Base-by-base conservation (phyloP, 2,113 vertebrate genomes). In the Chaetodon trifascialis region DNA sequence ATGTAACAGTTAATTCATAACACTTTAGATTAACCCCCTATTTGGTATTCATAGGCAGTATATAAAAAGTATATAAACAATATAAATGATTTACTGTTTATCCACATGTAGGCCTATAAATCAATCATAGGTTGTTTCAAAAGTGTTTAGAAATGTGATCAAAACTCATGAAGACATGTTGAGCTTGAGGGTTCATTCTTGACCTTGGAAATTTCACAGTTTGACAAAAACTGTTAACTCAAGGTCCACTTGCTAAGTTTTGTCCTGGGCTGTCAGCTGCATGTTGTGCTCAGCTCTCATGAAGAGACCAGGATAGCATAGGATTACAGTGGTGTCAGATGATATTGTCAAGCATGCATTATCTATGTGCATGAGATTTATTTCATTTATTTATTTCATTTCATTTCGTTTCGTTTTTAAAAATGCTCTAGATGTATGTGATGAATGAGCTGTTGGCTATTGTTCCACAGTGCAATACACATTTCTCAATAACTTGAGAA, bases 321-420 rank as follows among this genome's bases (percentile, higher is more conserved):
- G n/a, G 52, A 55, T 40, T 40, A 49, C 47, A 49, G 15, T 49
- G 47, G 14, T 2, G 46, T 55, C 11, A 11, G 2, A 56, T 25
- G 23, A 25, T 12, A 40, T 40, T n/a, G 7, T 40, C 4, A 40
- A 40, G 38, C 38, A 40, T 4, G n/a, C n/a, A n/a, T n/a, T n/a
- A n/a, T n/a, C n/a, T n/a, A n/a, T n/a, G n/a, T n/a, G n/a, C n/a
- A n/a, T n/a, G n/a, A n/a, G n/a, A n/a, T n/a, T n/a, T n/a, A n/a
- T n/a, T n/a, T n/a, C n/a, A n/a, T n/a, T n/a, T n/a, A n/a, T n/a
- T n/a, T n/a, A n/a, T n/a, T n/a, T n/a, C n/a, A n/a, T n/a, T n/a
- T n/a, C n/a, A n/a, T n/a, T n/a, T n/a, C n/a, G 38, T 52, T 55
- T 59, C n/a, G 36, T 47, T 82, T 54, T 30, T 23, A 23, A 66